A percentile compares a stretch with the other conserved stretches of the same genome.
Conservation (phyloP, 2,113 vertebrate genomes). For the Chionomys nivalis region DNA sequence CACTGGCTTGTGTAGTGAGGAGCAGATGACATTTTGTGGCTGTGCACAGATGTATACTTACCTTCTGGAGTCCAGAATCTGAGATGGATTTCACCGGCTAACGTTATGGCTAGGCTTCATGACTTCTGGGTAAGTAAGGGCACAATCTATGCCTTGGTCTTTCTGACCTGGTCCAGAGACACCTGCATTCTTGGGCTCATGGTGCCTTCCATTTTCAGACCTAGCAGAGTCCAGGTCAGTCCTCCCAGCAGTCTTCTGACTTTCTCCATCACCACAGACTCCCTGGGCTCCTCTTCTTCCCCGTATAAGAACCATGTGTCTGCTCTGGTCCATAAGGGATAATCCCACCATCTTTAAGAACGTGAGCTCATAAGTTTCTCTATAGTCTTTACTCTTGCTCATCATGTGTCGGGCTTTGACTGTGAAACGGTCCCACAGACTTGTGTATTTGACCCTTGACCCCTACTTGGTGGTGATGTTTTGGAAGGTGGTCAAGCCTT, state of each 20-base stretch:
- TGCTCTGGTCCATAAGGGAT: accelerated
- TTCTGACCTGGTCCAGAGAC: not conserved
- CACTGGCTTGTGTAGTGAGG: not conserved
- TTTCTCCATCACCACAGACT: not conserved
- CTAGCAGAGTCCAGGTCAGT: not conserved
- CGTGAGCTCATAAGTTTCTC: not conserved
- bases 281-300: not conserved
- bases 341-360: no score
- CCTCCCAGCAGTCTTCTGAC: not conserved
- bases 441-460: not conserved
- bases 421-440: not conserved
- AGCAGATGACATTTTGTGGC: not conserved
- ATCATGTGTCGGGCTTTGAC: not conserved
- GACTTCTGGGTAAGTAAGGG: not conserved
- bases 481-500: not conserved
- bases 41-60: not conserved
- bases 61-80: not conserved
- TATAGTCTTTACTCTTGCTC: not conserved
- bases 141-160: not conserved
- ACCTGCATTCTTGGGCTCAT: not conserved
- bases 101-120: no score
- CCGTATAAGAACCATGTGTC: not conserved
- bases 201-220: not conserved
- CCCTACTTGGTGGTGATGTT: not conserved
- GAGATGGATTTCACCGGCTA: not conserved